Conservation (phyloP, 2,888 invertebrate species). For the Sabellastarte sp. region DNA sequence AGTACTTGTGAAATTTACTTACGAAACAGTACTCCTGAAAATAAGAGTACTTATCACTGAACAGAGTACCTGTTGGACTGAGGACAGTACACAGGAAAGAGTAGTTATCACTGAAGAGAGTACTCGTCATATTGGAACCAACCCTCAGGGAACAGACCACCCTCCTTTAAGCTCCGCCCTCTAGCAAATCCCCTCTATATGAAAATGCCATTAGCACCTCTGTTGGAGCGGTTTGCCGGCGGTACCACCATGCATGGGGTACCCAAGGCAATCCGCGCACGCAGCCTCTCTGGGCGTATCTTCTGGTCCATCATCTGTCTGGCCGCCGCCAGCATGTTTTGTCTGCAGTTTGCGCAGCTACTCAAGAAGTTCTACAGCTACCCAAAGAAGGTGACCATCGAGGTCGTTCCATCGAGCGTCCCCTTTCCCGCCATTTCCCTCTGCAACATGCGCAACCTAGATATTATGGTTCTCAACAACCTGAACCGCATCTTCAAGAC, state of each 20-base stretch:
- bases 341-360: conserved; percentile 21
- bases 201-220: background rate
- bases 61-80: too few relatives aligned
- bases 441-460: conserved; percentile 31
- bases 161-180: too few relatives aligned
- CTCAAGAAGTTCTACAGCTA: conserved; percentile 26
- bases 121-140: too few relatives aligned
- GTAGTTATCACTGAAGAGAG: too few relatives aligned
- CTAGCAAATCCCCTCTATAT: too few relatives aligned
- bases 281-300: conserved; percentile 13
- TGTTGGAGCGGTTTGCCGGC: conserved; percentile 20
- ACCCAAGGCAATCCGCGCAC: conserved; percentile 23
- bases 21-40: too few relatives aligned
- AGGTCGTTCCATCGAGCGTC: conserved; percentile 22
- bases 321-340: conserved; percentile 22
- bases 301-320: conserved; percentile 26
- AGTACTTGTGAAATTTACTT: too few relatives aligned
- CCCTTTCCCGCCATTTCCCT: conserved; percentile 29
- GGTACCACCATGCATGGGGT: conserved; percentile 30
- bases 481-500: conserved; percentile 25
- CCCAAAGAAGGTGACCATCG: conserved; percentile 29
- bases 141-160: too few relatives aligned
- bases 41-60: too few relatives aligned
- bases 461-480: conserved; percentile 23
- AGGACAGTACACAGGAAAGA: too few relatives aligned